Evolutionary conservation across 1,140 invertebrate genomes (phyloP), one percentile per base, ranked within the genome.

Genomic region (Hyphantria cunea): DNA sequence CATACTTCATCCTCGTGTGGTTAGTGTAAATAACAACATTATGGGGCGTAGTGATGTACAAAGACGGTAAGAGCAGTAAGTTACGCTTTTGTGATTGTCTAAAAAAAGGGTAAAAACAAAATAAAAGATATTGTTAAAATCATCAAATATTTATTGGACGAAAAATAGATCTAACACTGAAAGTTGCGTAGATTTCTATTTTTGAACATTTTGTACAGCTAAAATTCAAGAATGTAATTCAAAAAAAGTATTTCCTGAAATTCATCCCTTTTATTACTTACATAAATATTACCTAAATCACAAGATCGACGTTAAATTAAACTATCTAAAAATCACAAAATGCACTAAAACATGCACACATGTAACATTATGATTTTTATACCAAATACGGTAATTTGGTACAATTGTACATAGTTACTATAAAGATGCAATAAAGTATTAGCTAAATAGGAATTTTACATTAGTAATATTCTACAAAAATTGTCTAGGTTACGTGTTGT

Each of bases 331-430:
- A 89, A 90, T 90, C 88, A 90, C 88, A 90, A 90, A 90, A 90
- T 90, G 88, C 88, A 90, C 88, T 90, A 90, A 90, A 90, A 90
- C 88, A 90, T 90, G 88, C 86, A 90, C 84, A 87, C 80, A 89
- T 87, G 80, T 86, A 84, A 84, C 86, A 84, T 82, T 82, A 86
- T 76, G 74, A 80, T 88, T 88, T 84, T 88, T 82, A 84, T 88
- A 83, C 82, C 83, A 67, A 39, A 39, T 39, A 10, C 7, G 37
- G 37, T 39, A 39, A 25, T 25, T 82, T 76, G 84, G 84, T 90
- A 90, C 78, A 75, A 81, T 86, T 86, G 82, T 84, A 84, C 53
- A 55, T 80, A 76, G 61, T 78, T 78, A 61, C 53, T 71, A 75
- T 52, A 65, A 74, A 70, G 55, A 78, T 75, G 68, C 76, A 82